Percentiles rank a stretch among this genome's conserved stretches.
phyloP scores from a whole-genome alignment of 2,888 invertebrate species.

The Cheilosia urbana region DNA sequence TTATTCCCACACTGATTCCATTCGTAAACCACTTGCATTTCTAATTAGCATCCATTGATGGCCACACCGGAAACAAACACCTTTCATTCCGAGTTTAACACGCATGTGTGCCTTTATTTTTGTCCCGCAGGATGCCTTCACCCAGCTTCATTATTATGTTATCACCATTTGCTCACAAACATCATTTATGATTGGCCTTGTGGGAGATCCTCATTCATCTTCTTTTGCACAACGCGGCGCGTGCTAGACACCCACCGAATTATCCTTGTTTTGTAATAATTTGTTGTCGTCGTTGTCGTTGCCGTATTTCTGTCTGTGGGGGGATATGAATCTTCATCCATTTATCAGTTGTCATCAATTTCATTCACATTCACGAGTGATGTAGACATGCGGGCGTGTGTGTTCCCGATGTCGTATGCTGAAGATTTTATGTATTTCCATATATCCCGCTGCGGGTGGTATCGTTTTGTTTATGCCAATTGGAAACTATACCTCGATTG shows the following conservation, averaged over 20 bases:
- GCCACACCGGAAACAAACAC: conserved; percentile 20
- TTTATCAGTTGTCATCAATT: conserved; percentile 63
- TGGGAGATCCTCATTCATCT: too few relatives aligned
- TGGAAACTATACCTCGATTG: conserved; percentile 1
- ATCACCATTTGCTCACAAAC: neutral
- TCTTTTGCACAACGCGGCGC: too few relatives aligned
- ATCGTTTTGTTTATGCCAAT: conserved; percentile 17
- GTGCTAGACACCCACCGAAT: too few relatives aligned
- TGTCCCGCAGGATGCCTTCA: conserved; percentile 5
- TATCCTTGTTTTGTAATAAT: too few relatives aligned
- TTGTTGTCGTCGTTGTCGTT: too few relatives aligned
- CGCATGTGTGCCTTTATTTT: neutral
- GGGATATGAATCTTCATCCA: neutral
- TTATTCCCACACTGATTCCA: conserved; percentile 10
- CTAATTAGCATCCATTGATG: conserved; percentile 59
- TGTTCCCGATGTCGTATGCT: conserved; percentile 37
- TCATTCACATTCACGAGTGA: conserved; percentile 49
- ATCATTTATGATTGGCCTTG: too few relatives aligned
- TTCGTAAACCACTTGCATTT: conserved; percentile 20
- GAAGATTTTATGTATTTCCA: conserved; percentile 29
- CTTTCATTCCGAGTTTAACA: conserved; percentile 16
- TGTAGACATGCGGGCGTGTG: conserved; percentile 22
- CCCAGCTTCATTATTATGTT: conserved; percentile 20
- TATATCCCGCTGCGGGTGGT: conserved; percentile 13
- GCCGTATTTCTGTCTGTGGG: too few relatives aligned